Percentiles rank a stretch among this genome's conserved stretches.
phyloP scores from a whole-genome alignment of 1,140 invertebrate species.

The Uloborus diversus region DNA sequence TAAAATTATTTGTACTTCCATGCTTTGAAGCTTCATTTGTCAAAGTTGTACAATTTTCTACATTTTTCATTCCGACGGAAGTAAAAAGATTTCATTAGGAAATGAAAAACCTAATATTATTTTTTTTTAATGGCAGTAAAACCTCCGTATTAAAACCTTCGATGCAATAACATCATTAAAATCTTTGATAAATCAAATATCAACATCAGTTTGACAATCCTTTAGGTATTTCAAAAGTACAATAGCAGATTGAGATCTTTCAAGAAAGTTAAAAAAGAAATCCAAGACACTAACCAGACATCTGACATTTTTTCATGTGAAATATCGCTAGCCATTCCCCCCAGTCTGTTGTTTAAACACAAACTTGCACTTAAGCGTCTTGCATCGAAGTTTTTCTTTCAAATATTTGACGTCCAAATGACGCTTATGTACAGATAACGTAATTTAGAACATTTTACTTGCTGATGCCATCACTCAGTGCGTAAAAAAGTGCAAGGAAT shows the following conservation, averaged over 20 bases:
- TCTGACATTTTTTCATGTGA: constrained; percentile 16
- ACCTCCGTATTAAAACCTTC: no score
- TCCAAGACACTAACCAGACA: constrained; percentile 45
- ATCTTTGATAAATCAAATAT: no score
- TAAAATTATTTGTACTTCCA: no score
- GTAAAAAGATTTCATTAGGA: no score
- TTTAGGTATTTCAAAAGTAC: not conserved
- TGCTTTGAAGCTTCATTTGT: no score
- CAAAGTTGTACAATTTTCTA: no score
- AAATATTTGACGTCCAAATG: constrained; percentile 36
- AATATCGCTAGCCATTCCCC: not conserved
- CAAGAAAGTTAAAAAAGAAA: not conserved
- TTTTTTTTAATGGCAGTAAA: no score
- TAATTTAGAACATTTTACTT: constrained; percentile 17
- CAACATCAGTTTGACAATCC: no score
- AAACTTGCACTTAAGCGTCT: not conserved
- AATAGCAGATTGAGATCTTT: not conserved
- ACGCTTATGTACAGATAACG: constrained; percentile 15
- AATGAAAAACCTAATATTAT: no score
- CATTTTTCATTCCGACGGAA: no score
- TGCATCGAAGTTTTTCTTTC: not conserved
- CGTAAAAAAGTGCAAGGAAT: not conserved
- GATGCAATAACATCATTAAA: no score
- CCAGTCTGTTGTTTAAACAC: not conserved
- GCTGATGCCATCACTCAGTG: not conserved